These are phyloP conservation scores for Amia ocellicauda DNA, from an alignment of 2,113 vertebrate species.

Conservation along the genomic window DNA sequence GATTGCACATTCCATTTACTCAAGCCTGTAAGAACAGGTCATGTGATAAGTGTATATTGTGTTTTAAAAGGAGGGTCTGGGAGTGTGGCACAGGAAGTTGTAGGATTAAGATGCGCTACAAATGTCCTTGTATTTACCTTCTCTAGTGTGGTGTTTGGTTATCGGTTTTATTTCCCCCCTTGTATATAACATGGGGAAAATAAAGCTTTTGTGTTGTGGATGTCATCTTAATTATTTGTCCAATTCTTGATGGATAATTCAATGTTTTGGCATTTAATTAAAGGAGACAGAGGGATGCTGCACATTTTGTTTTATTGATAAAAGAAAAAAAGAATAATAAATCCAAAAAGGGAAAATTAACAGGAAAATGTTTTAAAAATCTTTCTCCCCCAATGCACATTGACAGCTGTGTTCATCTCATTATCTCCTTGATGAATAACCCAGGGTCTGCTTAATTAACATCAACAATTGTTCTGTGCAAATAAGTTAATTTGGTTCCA, in stretches of 20 bases:
- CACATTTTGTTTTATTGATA: slow-evolving; percentile 2
- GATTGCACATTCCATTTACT: background rate
- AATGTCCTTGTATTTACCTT: background rate
- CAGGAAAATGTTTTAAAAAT: background rate
- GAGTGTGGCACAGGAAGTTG: background rate
- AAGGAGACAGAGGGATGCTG: background rate
- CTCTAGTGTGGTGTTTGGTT: background rate
- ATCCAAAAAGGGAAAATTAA: background rate
- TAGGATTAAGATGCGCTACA: background rate
- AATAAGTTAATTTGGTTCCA: background rate
- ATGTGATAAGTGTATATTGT: background rate
- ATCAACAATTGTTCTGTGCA: background rate
- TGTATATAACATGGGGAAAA: no score
- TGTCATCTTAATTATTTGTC: background rate
- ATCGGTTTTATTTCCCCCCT: no score
- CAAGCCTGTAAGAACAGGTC: no score
- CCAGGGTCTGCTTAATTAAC: background rate
- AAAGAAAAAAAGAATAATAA: background rate
- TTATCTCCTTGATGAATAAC: slow-evolving; percentile 4
- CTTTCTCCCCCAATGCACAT: background rate
- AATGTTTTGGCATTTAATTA: background rate
- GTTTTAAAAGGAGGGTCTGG: background rate
- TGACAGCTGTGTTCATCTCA: background rate
- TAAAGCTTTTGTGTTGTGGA: background rate
- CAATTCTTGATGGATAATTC: slow-evolving; percentile 12